Evolutionary conservation across 2,797 vertebrate species (phyloP).

Genomic region (Eulemur mongoz): DNA sequence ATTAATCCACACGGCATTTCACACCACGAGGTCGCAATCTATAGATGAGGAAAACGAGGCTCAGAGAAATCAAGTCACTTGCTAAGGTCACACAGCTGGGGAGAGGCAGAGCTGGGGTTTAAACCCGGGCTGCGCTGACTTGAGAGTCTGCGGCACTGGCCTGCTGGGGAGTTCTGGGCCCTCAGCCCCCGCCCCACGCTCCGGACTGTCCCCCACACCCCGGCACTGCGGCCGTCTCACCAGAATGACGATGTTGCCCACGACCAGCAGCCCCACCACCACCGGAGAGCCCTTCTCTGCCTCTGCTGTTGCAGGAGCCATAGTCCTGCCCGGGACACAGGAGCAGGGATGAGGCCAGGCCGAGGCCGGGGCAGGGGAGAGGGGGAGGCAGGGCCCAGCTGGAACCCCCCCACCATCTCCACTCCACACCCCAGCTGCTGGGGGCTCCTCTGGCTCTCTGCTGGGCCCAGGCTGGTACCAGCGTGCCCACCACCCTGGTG

Average conservation of each 20-base stretch:
- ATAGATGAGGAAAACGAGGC: not conserved
- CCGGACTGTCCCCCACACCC: not conserved
- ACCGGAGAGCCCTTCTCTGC: constrained; percentile 61
- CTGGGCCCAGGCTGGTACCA: not conserved
- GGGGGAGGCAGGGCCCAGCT: no score
- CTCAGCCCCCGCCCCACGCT: not conserved
- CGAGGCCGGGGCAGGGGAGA: not conserved
- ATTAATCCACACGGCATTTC: not conserved
- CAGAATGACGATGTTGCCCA: constrained; percentile 84
- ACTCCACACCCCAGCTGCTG: not conserved
- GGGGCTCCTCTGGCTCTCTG: not conserved
- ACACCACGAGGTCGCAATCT: not conserved
- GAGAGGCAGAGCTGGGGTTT: not conserved
- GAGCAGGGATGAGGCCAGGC: not conserved
- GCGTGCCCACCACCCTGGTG: not conserved
- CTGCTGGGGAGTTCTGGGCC: not conserved
- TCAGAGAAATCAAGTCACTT: not conserved
- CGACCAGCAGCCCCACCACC: constrained; percentile 81
- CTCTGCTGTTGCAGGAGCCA: constrained; percentile 58
- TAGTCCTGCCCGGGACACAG: not conserved
- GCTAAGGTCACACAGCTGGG: not conserved
- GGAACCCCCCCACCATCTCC: no score
- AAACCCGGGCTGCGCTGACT: not conserved
- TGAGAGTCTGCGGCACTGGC: rapidly evolving
- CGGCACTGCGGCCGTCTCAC: constrained; percentile 78